Conservation (phyloP, 2,797 vertebrate species). For the Myripristis murdjan region DNA sequence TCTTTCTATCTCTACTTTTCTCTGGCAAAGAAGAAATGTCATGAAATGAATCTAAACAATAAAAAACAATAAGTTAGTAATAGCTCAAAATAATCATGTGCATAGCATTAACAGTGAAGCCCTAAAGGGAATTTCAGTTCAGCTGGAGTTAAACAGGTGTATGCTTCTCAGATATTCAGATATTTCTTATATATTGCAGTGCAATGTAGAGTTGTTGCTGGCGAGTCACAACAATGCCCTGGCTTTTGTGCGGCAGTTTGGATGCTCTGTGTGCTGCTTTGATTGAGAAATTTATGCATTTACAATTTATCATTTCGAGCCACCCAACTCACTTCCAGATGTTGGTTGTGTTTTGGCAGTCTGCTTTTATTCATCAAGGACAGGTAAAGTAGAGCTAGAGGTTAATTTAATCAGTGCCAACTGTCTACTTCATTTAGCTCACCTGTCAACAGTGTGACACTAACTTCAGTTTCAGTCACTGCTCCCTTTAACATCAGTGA, state of each 20-base stretch:
- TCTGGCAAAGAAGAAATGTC: background rate
- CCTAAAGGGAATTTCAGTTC: slow-evolving; percentile 1
- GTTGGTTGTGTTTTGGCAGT: slow-evolving; percentile 4
- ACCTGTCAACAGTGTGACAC: slow-evolving; percentile 16
- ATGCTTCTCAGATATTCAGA: slow-evolving; percentile 9
- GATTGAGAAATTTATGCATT: background rate
- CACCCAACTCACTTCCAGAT: slow-evolving; percentile 1
- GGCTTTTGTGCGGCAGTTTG: too few species aligned
- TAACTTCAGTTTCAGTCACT: slow-evolving; percentile 9
- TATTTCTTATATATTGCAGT: slow-evolving; percentile 15
- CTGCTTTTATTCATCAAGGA: slow-evolving; percentile 19
- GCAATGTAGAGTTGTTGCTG: background rate
- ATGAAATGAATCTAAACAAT: too few species aligned
- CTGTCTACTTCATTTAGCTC: slow-evolving; percentile 6
- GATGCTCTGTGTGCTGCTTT: background rate
- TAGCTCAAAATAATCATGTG: slow-evolving; percentile 6
- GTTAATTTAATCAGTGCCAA: slow-evolving; percentile 31
- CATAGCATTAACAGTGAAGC: slow-evolving; percentile 6
- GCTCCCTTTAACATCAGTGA: slow-evolving; percentile 6
- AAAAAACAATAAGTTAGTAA: background rate
- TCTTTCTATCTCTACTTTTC: background rate
- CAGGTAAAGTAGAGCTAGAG: background rate
- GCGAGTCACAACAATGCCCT: background rate
- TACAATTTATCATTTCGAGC: slow-evolving; percentile 4
- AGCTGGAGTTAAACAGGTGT: slow-evolving; percentile 9